phyloP scores from a whole-genome alignment of 2,888 invertebrate species.

The Cordilura impudica region DNA sequence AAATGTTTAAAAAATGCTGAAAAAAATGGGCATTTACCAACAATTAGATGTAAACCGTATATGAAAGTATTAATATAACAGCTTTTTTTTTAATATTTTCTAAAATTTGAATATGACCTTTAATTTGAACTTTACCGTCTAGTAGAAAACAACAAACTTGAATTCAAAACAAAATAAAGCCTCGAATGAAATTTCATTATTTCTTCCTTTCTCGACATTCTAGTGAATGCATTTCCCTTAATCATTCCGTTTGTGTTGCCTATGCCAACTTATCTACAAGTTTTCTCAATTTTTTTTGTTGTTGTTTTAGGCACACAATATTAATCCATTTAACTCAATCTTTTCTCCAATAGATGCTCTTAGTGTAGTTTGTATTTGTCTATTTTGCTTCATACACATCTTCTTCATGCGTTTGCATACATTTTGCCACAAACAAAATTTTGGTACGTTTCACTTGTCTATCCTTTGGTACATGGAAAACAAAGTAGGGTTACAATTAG shows the following conservation, averaged over 20 bases:
- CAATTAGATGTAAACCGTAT: background rate
- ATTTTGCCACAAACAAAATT: slow-evolving; percentile 47
- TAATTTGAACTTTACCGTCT: background rate
- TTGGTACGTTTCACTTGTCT: slow-evolving; percentile 25
- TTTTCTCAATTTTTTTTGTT: slow-evolving; percentile 37
- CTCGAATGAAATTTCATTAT: slow-evolving; percentile 29
- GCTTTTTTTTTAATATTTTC: no score
- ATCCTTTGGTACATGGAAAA: slow-evolving; percentile 14
- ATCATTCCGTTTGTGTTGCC: slow-evolving; percentile 28
- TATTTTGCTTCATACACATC: background rate
- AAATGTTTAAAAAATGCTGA: slow-evolving; percentile 7
- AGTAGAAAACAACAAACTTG: background rate
- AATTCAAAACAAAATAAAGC: background rate
- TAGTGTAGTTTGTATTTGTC: slow-evolving; percentile 1
- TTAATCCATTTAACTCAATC: slow-evolving; percentile 62
- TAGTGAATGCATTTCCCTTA: slow-evolving; percentile 28
- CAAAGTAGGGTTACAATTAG: slow-evolving; percentile 49
- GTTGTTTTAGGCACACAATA: slow-evolving; percentile 40
- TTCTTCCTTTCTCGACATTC: background rate
- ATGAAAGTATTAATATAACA: no score
- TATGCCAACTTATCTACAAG: slow-evolving; percentile 25
- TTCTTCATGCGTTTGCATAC: slow-evolving; percentile 16
- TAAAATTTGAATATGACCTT: no score
- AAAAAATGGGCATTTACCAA: slow-evolving; percentile 28
- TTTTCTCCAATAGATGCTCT: slow-evolving; percentile 37